phyloP scores from a whole-genome alignment of 2,113 vertebrate species.

The Setophaga kirtlandii region DNA sequence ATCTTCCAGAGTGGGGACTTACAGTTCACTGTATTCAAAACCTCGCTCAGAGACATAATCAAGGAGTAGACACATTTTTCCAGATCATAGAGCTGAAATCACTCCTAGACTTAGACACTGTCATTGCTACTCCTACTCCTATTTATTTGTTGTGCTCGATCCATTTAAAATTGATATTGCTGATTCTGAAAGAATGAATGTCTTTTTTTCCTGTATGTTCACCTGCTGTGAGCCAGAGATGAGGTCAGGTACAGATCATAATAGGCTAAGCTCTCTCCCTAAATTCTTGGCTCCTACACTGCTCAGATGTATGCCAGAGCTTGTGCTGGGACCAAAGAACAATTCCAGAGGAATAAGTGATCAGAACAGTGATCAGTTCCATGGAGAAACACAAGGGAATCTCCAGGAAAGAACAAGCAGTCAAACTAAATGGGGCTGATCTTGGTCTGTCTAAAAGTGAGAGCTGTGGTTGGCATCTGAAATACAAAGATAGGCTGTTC shows the following conservation, averaged over 20 bases:
- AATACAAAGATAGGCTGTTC: background rate
- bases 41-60: rapidly evolving
- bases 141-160: background rate
- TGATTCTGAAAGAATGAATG: background rate
- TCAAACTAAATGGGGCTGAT: background rate
- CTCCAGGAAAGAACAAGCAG: background rate
- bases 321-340: background rate
- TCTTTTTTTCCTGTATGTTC: background rate
- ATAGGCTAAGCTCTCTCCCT: background rate
- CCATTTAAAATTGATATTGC: background rate
- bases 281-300: background rate
- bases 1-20: background rate
- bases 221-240: background rate
- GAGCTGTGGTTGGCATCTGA: background rate
- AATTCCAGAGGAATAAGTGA: background rate
- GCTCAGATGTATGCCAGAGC: background rate
- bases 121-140: background rate
- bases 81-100: background rate
- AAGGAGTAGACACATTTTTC: background rate
- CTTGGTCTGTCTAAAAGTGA: background rate
- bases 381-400: background rate
- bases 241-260: background rate
- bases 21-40: background rate
- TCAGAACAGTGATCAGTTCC: background rate
- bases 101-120: background rate